Conservation (phyloP, 1,140 invertebrate genomes). For the Phocides pigmalion region DNA sequence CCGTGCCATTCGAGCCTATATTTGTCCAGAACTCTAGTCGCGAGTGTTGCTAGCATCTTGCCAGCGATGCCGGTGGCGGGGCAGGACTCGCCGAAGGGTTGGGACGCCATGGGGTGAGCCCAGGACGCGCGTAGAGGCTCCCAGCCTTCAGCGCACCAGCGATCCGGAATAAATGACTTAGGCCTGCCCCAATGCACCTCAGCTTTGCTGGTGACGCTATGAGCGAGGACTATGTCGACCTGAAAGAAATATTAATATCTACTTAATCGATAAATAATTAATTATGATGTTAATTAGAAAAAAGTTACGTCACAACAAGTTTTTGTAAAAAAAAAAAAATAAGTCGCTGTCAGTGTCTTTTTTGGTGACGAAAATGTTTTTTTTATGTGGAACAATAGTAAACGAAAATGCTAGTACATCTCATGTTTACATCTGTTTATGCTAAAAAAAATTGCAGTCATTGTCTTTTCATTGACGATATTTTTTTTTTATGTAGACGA, state of each 20-base stretch:
- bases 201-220: slow-evolving; percentile 65
- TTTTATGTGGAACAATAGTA: too few relatives aligned
- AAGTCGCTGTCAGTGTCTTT: too few relatives aligned
- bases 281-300: too few relatives aligned
- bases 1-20: slow-evolving; percentile 77
- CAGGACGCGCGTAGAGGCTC: slow-evolving; percentile 57
- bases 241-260: slow-evolving; percentile 46
- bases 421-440: too few relatives aligned
- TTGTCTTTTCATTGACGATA: too few relatives aligned
- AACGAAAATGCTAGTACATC: too few relatives aligned
- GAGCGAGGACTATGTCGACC: slow-evolving; percentile 76
- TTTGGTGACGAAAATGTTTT: too few relatives aligned
- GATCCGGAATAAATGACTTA: slow-evolving; percentile 69
- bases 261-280: too few relatives aligned
- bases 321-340: too few relatives aligned
- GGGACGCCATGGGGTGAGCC: slow-evolving; percentile 60
- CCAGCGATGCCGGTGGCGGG: slow-evolving; percentile 56
- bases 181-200: slow-evolving; percentile 68
- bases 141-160: slow-evolving; percentile 67
- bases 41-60: slow-evolving; percentile 54
- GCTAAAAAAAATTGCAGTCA: too few relatives aligned
- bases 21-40: slow-evolving; percentile 56
- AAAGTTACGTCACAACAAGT: too few relatives aligned
- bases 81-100: slow-evolving; percentile 65
- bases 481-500: too few relatives aligned